phyloP scores from a whole-genome alignment of 2,113 vertebrate genomes.

The Catharus fuscescens region DNA sequence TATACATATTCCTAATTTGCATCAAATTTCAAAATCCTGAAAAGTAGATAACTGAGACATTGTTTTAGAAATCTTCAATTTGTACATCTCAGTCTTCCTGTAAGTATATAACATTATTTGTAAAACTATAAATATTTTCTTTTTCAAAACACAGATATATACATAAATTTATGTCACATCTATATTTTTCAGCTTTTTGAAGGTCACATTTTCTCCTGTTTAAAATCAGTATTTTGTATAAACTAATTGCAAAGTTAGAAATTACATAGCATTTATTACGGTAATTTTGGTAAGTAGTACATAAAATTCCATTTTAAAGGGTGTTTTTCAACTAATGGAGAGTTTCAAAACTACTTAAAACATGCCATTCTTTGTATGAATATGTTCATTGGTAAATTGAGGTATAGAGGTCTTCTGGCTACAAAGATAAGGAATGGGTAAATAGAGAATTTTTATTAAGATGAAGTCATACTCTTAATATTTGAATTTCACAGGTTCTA shows the following conservation, averaged over 20 bases:
- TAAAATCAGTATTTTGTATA: neutral
- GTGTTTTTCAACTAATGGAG: neutral
- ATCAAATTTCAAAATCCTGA: neutral
- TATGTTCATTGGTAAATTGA: neutral
- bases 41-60: neutral
- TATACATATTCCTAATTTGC: neutral
- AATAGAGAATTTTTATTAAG: constrained; percentile 18
- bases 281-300: neutral
- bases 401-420: neutral
- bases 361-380: neutral
- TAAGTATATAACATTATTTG: neutral
- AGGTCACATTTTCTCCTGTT: neutral
- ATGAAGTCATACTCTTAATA: neutral
- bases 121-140: neutral
- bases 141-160: neutral
- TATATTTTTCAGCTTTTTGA: neutral
- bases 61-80: neutral
- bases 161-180: neutral
- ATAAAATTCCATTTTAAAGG: neutral
- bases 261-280: neutral
- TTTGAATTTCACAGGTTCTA: neutral
- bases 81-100: neutral
- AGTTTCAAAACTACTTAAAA: neutral
- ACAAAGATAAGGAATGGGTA: constrained; percentile 24
- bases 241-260: neutral